phyloP scores from a whole-genome alignment of 2,113 vertebrate genomes.

The Pterophyllum scalare region DNA sequence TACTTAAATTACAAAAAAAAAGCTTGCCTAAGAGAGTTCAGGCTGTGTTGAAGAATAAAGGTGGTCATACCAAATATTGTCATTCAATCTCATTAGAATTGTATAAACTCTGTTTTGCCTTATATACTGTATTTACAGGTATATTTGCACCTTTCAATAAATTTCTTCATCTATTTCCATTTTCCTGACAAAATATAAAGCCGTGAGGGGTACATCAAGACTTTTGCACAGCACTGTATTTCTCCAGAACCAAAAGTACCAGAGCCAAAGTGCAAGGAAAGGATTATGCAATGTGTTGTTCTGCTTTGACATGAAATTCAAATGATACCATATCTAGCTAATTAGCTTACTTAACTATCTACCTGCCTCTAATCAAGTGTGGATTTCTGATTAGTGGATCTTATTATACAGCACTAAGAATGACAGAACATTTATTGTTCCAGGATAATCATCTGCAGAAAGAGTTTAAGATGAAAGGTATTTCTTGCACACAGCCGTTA shows the following conservation, averaged over 20 bases:
- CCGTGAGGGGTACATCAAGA: neutral
- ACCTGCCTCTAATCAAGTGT: neutral
- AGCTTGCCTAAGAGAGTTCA: neutral
- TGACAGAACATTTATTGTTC: neutral
- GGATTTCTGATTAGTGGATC: too few species aligned
- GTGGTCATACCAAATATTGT: too few species aligned
- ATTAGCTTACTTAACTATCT: neutral
- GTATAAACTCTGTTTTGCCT: neutral
- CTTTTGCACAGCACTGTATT: neutral
- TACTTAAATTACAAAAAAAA: neutral
- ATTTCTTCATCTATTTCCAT: neutral
- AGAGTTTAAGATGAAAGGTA: neutral
- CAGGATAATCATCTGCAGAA: neutral
- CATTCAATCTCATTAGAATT: too few species aligned
- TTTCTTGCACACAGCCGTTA: neutral
- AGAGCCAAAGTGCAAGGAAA: neutral
- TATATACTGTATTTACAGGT: neutral
- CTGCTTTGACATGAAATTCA: neutral
- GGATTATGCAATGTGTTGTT: neutral
- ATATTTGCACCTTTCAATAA: neutral
- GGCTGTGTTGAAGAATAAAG: neutral
- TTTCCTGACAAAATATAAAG: neutral
- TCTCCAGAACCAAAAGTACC: neutral
- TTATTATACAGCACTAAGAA: neutral
- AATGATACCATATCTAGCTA: neutral